Evolutionary conservation across 2,113 vertebrate genomes (phyloP).

Genomic region (Benitochromis conjunctus): DNA sequence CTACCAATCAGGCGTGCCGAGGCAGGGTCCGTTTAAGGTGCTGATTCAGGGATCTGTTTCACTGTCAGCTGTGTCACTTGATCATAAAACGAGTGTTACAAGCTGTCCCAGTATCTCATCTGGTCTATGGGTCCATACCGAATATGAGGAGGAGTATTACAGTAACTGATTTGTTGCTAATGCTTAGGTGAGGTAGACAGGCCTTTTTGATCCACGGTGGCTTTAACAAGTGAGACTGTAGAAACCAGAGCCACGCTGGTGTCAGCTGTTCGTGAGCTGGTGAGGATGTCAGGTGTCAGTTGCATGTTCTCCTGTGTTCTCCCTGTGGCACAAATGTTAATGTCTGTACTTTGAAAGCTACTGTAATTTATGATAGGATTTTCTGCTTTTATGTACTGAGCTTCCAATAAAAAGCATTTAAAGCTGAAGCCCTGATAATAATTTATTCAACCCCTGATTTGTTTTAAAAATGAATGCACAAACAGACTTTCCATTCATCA

Average conservation of each 20-base stretch:
- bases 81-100: constrained; percentile 19
- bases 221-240: background rate
- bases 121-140: background rate
- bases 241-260: background rate
- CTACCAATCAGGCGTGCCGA: constrained; percentile 4
- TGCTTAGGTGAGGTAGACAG: background rate
- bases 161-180: background rate
- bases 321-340: background rate
- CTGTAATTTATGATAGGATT: rapidly evolving
- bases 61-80: constrained; percentile 15
- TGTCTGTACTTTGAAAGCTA: background rate
- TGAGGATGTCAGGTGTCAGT: background rate
- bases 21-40: constrained; percentile 14
- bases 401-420: background rate
- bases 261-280: background rate
- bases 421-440: background rate
- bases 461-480: background rate
- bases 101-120: background rate
- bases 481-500: background rate
- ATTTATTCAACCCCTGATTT: background rate
- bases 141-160: background rate
- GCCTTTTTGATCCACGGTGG: background rate
- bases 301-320: background rate
- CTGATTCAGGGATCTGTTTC: constrained; percentile 56
- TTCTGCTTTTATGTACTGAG: background rate